Percentiles rank a stretch among this genome's conserved stretches.
Evolutionary conservation across 1,140 invertebrate genomes (phyloP).

Genomic region (Drosophila kurseongensis): DNA sequence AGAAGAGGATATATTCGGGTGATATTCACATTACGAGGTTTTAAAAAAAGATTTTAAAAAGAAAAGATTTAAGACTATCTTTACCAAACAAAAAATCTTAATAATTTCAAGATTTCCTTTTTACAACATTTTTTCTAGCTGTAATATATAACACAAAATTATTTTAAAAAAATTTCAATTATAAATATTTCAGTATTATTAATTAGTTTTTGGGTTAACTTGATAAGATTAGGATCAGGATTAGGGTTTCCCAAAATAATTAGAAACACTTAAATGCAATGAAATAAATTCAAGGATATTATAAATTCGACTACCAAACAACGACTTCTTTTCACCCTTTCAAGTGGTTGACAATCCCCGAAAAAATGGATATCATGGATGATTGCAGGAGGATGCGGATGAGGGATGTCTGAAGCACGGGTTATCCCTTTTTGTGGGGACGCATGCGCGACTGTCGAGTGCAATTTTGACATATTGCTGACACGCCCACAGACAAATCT

Average conservation of each 20-base stretch:
- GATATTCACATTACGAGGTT: background rate
- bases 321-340: background rate
- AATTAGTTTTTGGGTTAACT: too few relatives aligned
- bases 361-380: slow-evolving; percentile 7
- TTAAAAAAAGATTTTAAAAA: background rate
- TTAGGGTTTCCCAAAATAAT: too few relatives aligned
- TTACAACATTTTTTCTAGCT: too few relatives aligned
- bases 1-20: background rate
- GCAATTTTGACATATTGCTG: slow-evolving; percentile 74
- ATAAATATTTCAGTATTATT: too few relatives aligned
- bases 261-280: too few relatives aligned
- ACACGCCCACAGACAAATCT: slow-evolving; percentile 76
- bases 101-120: too few relatives aligned
- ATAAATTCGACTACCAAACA: background rate
- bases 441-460: slow-evolving; percentile 63
- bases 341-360: slow-evolving; percentile 20
- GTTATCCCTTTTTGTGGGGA: slow-evolving; percentile 27
- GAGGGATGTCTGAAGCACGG: background rate
- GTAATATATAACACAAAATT: too few relatives aligned
- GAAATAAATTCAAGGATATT: background rate
- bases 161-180: too few relatives aligned
- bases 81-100: too few relatives aligned
- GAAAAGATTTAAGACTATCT: background rate
- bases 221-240: background rate
- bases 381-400: background rate